Conservation (phyloP, 2,888 invertebrate species). For the Zaprionus bogoriensis region DNA sequence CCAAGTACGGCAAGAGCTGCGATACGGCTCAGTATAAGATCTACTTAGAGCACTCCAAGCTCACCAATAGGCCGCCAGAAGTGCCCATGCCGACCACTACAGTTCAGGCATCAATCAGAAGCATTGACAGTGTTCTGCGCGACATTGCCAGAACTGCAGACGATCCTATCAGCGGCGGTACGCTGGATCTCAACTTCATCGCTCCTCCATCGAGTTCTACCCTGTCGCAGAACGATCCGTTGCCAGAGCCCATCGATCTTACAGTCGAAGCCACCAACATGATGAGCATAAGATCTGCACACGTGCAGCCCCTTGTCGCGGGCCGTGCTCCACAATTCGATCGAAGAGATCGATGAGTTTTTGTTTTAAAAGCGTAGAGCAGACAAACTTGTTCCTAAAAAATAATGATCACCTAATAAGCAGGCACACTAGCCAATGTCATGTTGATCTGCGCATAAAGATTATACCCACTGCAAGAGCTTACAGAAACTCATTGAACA, state of each 20-base stretch:
- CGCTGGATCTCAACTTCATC: constrained; percentile 25
- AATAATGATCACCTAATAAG: too few species aligned
- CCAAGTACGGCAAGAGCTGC: constrained; percentile 38
- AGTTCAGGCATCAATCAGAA: neutral
- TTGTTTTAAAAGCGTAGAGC: too few species aligned
- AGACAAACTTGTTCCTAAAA: too few species aligned
- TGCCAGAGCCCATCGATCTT: constrained; percentile 24
- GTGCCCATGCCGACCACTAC: neutral
- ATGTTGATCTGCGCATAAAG: too few species aligned
- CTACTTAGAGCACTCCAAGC: constrained; percentile 37
- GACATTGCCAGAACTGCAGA: constrained; percentile 31
- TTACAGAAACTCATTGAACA: too few species aligned
- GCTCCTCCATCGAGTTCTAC: neutral
- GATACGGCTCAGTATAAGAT: constrained; percentile 28
- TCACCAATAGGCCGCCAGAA: constrained; percentile 3
- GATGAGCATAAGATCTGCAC: constrained; percentile 12
- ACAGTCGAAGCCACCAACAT: constrained; percentile 16
- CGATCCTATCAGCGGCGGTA: constrained; percentile 49
- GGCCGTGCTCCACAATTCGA: too few species aligned
- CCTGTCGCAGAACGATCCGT: too few species aligned
- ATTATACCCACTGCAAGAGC: too few species aligned
- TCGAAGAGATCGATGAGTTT: too few species aligned
- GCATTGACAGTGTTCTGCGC: constrained; percentile 22
- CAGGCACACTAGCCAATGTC: too few species aligned
- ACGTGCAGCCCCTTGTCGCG: too few species aligned